A percentile compares a stretch with the other conserved stretches of the same genome.
These are phyloP conservation scores for Hyposoter dolosus DNA, from an alignment of 2,888 invertebrate species.

Conservation along the genomic window DNA sequence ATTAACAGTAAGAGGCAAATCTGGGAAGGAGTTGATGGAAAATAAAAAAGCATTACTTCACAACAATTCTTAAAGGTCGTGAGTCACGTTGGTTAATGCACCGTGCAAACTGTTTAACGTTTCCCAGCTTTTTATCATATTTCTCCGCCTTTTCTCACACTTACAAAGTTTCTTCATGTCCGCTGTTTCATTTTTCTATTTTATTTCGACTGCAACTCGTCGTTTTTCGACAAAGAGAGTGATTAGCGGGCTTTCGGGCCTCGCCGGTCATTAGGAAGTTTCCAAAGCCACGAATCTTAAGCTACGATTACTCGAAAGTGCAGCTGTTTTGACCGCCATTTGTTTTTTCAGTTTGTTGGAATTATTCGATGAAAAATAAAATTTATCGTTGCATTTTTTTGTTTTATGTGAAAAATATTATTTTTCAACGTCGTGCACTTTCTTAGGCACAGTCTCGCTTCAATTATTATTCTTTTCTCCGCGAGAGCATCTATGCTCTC, in stretches of 20 bases:
- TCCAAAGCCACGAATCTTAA: not conserved
- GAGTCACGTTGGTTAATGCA: slow-evolving; percentile 57
- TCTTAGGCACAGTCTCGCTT: slow-evolving; percentile 2
- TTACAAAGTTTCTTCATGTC: slow-evolving; percentile 20
- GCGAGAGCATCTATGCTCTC: not conserved
- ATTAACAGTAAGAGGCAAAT: slow-evolving; percentile 20
- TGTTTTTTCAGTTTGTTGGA: not conserved
- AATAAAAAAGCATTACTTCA: slow-evolving; percentile 12
- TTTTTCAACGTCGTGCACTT: not conserved
- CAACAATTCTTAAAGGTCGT: slow-evolving; percentile 40
- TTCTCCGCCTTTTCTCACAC: slow-evolving; percentile 24
- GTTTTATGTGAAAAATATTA: not conserved
- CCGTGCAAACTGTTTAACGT: slow-evolving; percentile 24
- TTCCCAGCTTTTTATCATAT: slow-evolving; percentile 26
- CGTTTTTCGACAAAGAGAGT: slow-evolving; percentile 36
- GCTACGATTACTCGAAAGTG: not conserved
- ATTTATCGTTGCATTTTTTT: not conserved
- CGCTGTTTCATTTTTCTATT: slow-evolving; percentile 18
- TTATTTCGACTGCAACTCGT: slow-evolving; percentile 31
- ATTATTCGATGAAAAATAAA: not conserved
- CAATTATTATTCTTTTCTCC: slow-evolving; percentile 24
- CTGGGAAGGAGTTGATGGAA: slow-evolving; percentile 1
- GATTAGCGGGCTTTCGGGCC: slow-evolving; percentile 58
- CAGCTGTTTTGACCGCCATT: not conserved
- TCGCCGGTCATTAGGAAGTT: slow-evolving; percentile 63